These are phyloP conservation scores for Cataglyphis cursor DNA, from an alignment of 2,888 invertebrate genomes.

Conservation along the genomic window DNA sequence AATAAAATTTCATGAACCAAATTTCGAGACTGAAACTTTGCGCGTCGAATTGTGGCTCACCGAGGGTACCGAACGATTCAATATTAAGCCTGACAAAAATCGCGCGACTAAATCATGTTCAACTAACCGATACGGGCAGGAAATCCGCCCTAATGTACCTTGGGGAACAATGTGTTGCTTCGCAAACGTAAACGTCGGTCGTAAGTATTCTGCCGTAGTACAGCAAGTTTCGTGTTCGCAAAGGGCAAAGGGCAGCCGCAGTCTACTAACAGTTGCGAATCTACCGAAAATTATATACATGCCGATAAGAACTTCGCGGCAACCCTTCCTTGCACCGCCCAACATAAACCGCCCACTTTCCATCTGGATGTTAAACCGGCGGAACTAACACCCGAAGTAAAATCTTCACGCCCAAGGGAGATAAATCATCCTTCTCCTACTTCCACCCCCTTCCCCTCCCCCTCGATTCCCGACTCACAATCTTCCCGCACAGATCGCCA, in stretches of 20 bases:
- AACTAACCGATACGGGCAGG: slow-evolving; percentile 52
- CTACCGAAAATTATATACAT: slow-evolving; percentile 64
- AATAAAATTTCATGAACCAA: slow-evolving; percentile 62
- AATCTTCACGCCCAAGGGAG: slow-evolving; percentile 51
- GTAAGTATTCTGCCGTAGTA: slow-evolving; percentile 51
- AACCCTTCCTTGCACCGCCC: slow-evolving; percentile 12
- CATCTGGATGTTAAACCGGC: slow-evolving; percentile 51
- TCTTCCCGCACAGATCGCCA: neutral
- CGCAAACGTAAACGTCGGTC: slow-evolving; percentile 65
- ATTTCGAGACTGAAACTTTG: neutral
- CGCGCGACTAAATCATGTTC: slow-evolving; percentile 12
- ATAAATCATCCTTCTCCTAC: slow-evolving; percentile 54
- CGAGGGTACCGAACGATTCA: slow-evolving; percentile 57
- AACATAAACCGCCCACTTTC: slow-evolving; percentile 26
- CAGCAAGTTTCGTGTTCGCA: slow-evolving; percentile 29
- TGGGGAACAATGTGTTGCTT: slow-evolving; percentile 69
- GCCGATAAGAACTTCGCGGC: slow-evolving; percentile 62
- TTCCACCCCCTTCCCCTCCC: neutral
- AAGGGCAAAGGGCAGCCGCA: slow-evolving; percentile 29
- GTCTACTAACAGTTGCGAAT: slow-evolving; percentile 57
- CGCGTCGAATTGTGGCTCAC: neutral
- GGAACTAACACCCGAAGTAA: slow-evolving; percentile 52
- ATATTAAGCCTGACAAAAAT: slow-evolving; percentile 19
- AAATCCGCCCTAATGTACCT: slow-evolving; percentile 65
- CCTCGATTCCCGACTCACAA: neutral